These are phyloP conservation scores for Stenurella melanura DNA, from an alignment of 2,888 invertebrate genomes.

Conservation along the genomic window DNA sequence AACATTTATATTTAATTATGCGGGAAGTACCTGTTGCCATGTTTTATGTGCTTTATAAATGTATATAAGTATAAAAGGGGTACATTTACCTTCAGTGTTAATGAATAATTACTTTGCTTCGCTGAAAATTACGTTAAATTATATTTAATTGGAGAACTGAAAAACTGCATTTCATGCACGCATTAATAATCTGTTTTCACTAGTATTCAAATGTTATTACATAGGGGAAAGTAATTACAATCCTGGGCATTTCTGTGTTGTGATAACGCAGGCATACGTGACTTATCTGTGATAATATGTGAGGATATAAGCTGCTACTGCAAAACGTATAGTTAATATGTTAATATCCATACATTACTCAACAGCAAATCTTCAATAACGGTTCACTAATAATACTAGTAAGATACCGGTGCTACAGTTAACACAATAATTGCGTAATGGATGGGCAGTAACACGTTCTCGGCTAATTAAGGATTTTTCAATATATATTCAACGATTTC, in stretches of 20 bases:
- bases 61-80: not conserved
- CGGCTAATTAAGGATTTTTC: conserved; percentile 6
- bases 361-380: conserved; percentile 12
- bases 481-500: not conserved
- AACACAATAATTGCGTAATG: conserved; percentile 4
- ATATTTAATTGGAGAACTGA: not conserved
- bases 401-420: conserved; percentile 12
- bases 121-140: not conserved
- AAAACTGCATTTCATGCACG: not conserved
- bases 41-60: not conserved
- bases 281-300: not conserved
- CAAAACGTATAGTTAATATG: conserved; percentile 4
- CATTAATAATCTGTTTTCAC: not conserved
- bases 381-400: not conserved
- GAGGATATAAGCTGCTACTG: conserved; percentile 2
- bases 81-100: not conserved
- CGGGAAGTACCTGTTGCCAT: not conserved
- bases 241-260: not conserved
- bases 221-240: not conserved
- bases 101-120: not conserved
- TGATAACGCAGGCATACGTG: not conserved
- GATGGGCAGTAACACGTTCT: not conserved
- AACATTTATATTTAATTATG: not conserved
- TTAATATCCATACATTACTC: not conserved
- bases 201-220: not conserved